These are phyloP conservation scores for Drosophila flavopinicola DNA, from an alignment of 2,888 invertebrate species.

Conservation along the genomic window DNA sequence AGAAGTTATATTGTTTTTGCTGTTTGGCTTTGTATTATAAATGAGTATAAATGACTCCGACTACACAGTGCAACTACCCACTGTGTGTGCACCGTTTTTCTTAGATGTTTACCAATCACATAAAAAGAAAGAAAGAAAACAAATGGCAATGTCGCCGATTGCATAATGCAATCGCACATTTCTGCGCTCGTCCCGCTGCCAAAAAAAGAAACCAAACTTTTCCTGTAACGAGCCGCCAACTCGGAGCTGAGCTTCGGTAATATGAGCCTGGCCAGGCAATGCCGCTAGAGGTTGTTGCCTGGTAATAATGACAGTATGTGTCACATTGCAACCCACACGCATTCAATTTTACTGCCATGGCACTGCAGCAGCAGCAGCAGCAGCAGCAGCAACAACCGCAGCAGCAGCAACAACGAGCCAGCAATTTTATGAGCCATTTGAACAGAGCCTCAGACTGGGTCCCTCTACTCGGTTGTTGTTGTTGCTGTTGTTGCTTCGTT, in stretches of 20 bases:
- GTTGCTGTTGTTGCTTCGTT: constrained; percentile 46
- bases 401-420: constrained; percentile 32
- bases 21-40: constrained; percentile 2
- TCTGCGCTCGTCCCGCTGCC: constrained; percentile 27
- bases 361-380: constrained; percentile 25
- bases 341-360: constrained; percentile 74
- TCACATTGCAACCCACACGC: constrained; percentile 82
- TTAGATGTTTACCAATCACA: constrained; percentile 13
- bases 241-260: constrained; percentile 62
- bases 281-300: constrained; percentile 73
- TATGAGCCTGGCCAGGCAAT: constrained; percentile 61
- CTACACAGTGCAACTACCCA: constrained; percentile 4
- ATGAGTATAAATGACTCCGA: no score
- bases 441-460: constrained; percentile 43
- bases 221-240: constrained; percentile 76
- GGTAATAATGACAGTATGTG: constrained; percentile 83
- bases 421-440: constrained; percentile 74
- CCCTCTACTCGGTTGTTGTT: constrained; percentile 21
- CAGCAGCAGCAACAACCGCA: constrained; percentile 21
- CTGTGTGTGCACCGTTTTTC: constrained; percentile 11
- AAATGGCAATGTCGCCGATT: constrained; percentile 52
- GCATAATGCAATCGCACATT: constrained; percentile 70
- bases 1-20: not conserved
- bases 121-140: constrained; percentile 24
- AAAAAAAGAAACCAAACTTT: constrained; percentile 52